A percentile compares a stretch with the other conserved stretches of the same genome.
Evolutionary conservation across 2,888 invertebrate species (phyloP).

Genomic region (Tipula confusa): DNA sequence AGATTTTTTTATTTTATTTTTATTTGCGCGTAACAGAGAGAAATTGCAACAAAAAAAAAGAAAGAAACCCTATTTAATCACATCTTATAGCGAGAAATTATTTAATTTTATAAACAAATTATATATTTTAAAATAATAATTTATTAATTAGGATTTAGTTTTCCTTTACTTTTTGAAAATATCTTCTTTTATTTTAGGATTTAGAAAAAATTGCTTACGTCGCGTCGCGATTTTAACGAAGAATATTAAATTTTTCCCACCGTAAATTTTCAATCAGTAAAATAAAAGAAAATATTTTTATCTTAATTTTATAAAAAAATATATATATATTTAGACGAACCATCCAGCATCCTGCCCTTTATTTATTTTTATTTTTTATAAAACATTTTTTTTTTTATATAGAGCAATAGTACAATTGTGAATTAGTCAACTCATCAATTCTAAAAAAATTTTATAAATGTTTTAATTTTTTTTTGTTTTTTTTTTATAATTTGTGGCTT

Average conservation of each 20-base stretch:
- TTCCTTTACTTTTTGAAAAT: slow-evolving; percentile 21
- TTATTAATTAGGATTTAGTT: slow-evolving; percentile 29
- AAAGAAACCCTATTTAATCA: slow-evolving; percentile 15
- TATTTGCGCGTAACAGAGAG: neutral
- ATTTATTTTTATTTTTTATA: neutral
- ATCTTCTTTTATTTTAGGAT: neutral
- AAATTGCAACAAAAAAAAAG: slow-evolving; percentile 26
- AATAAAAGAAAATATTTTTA: slow-evolving; percentile 15
- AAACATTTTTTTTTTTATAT: slow-evolving; percentile 20
- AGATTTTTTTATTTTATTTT: neutral
- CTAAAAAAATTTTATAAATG: slow-evolving; percentile 21
- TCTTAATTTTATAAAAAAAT: neutral
- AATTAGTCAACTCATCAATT: slow-evolving; percentile 25
- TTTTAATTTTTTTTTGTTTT: neutral
- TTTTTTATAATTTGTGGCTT: neutral
- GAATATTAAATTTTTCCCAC: neutral
- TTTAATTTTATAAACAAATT: slow-evolving; percentile 20
- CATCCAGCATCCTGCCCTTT: slow-evolving; percentile 25
- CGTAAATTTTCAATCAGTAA: neutral
- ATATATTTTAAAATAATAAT: slow-evolving; percentile 14
- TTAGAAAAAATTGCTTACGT: neutral
- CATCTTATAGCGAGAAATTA: neutral
- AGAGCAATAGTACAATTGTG: slow-evolving; percentile 16
- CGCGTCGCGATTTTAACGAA: neutral
- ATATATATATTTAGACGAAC: slow-evolving; percentile 27